These are phyloP conservation scores for Parnassius orleans DNA, from an alignment of 2,888 invertebrate genomes.

Conservation along the genomic window DNA sequence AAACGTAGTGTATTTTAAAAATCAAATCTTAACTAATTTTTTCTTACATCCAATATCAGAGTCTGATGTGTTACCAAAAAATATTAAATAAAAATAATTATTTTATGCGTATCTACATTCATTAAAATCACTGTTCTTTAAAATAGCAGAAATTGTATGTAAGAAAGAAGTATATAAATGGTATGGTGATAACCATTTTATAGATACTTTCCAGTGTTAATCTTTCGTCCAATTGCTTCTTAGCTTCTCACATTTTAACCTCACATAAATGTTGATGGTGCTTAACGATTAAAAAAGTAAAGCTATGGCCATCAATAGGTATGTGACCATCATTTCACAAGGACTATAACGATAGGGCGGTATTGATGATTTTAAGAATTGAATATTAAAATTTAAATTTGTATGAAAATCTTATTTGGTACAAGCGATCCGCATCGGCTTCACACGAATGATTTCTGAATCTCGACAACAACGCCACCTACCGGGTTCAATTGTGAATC, in stretches of 20 bases:
- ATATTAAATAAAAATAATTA: too few species aligned
- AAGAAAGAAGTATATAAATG: neutral
- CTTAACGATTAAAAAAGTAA: neutral
- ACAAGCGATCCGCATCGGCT: accelerated
- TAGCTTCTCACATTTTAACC: slow-evolving; percentile 55
- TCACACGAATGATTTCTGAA: too few species aligned
- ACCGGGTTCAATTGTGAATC: too few species aligned
- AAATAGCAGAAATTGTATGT: neutral
- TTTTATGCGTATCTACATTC: too few species aligned
- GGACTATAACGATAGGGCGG: slow-evolving; percentile 35
- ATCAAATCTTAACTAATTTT: too few species aligned
- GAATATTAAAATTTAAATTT: too few species aligned
- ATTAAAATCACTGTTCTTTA: too few species aligned
- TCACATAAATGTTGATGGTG: slow-evolving; percentile 36
- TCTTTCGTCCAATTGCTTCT: slow-evolving; percentile 49
- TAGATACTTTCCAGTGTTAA: slow-evolving; percentile 31
- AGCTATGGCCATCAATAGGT: slow-evolving; percentile 27
- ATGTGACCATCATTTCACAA: slow-evolving; percentile 40
- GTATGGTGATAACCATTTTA: slow-evolving; percentile 23
- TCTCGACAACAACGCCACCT: too few species aligned
- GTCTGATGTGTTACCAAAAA: too few species aligned
- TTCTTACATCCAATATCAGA: too few species aligned
- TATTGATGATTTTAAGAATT: slow-evolving; percentile 31
- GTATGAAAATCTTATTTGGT: too few species aligned
- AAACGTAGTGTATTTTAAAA: too few species aligned